Percentiles rank a stretch among this genome's conserved stretches.
phyloP scores from a whole-genome alignment of 1,140 invertebrate species.

The Mesaphorura yosii region DNA sequence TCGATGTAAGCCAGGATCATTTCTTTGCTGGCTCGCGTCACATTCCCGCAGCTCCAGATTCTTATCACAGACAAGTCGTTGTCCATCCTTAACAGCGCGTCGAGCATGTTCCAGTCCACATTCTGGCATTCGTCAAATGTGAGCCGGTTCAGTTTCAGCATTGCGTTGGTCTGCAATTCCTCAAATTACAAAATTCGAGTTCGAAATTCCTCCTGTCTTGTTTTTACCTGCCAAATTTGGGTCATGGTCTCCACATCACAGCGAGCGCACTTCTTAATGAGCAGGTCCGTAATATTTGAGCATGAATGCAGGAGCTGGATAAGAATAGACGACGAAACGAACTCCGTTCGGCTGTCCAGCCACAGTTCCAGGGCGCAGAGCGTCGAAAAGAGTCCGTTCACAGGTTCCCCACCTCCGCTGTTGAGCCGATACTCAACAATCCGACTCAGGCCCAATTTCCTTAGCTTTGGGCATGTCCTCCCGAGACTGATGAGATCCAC shows the following conservation, averaged over 20 bases:
- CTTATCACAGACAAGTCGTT: slow-evolving; percentile 32
- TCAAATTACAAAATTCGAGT: too few relatives aligned
- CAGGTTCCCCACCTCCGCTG: slow-evolving; percentile 23
- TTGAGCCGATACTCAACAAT: slow-evolving; percentile 29
- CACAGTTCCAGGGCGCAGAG: slow-evolving; percentile 35
- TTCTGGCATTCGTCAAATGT: slow-evolving; percentile 33
- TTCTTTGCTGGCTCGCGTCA: slow-evolving; percentile 21
- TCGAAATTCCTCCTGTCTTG: too few relatives aligned
- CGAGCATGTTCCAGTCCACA: slow-evolving; percentile 22
- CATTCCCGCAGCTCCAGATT: slow-evolving; percentile 34
- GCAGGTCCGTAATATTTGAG: slow-evolving; percentile 32
- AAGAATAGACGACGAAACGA: slow-evolving; percentile 29
- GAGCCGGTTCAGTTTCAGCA: slow-evolving; percentile 32
- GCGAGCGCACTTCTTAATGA: slow-evolving; percentile 33
- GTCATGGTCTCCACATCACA: slow-evolving; percentile 31
- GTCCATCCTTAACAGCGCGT: slow-evolving; percentile 28
- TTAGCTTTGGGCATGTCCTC: slow-evolving; percentile 31
- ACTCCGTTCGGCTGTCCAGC: slow-evolving; percentile 32
- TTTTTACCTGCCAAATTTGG: slow-evolving; percentile 34
- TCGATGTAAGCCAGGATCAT: slow-evolving; percentile 21
- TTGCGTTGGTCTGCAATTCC: slow-evolving; percentile 34
- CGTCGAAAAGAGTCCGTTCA: slow-evolving; percentile 28
- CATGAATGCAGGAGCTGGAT: slow-evolving; percentile 33
- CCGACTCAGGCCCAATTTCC: slow-evolving; percentile 34
- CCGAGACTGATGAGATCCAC: slow-evolving; percentile 32